Percentiles rank a stretch among this genome's conserved stretches.
Conservation (phyloP, 2,113 vertebrate species). For the Gadus macrocephalus region DNA sequence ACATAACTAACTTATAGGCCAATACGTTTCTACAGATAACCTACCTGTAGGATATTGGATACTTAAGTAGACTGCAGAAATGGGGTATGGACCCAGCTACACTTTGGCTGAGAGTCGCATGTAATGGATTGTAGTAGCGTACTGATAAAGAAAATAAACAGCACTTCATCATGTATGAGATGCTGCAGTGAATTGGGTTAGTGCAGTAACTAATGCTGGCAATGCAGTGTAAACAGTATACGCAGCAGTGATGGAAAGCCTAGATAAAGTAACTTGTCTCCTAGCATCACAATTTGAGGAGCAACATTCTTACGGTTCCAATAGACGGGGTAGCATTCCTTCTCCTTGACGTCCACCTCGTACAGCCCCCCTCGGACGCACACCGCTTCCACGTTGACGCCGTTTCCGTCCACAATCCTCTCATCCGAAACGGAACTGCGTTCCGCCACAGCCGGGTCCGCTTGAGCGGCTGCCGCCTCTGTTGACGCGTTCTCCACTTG, state of each 20-base stretch:
- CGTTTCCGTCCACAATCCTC: conserved; percentile 32
- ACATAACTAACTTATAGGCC: no score
- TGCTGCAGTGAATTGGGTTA: no score
- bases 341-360: conserved; percentile 86
- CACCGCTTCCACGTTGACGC: conserved; percentile 77
- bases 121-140: no score
- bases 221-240: not conserved
- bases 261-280: not conserved
- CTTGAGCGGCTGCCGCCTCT: conserved; percentile 15
- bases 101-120: no score
- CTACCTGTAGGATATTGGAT: no score
- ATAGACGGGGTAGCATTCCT: conserved; percentile 92
- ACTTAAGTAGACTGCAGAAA: no score
- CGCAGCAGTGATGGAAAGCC: not conserved
- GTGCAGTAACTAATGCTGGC: no score
- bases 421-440: conserved; percentile 43
- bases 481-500: conserved; percentile 16
- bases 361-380: conserved; percentile 92
- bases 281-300: no score
- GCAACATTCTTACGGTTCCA: conserved; percentile 88
- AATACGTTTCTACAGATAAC: no score
- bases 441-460: conserved; percentile 27
- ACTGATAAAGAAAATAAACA: no score
- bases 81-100: no score
- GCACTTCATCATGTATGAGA: no score